Evolutionary conservation across 35 echinoderm and acorn worm species (phyloP), one percentile per base, ranked within the genome.

Genomic region (Amphiura filiformis): DNA sequence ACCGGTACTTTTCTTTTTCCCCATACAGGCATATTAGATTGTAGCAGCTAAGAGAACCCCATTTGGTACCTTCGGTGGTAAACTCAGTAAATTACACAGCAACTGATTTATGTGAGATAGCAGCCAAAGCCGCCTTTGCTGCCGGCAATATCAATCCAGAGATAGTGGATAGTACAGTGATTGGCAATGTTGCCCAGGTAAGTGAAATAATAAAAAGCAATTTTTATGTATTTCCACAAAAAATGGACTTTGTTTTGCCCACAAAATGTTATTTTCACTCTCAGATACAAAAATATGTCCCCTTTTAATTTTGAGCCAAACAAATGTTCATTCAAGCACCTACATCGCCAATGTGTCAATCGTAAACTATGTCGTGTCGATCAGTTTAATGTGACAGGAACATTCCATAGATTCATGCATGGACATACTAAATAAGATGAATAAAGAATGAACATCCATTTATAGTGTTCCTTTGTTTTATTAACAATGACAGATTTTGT

Each of bases 21-120:
- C n/a, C 77, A n/a, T 64, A 13, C 44, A 97, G 95, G 95, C 44
- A 93, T 97, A 36, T 97, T 97, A n/a, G 78, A 91, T 97, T 65
- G 92, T 98, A 42, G 96, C 91, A 89, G 96, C 96, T 18, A 98
- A 94, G 80, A 84, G 96, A 33, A 98, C 96, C 32, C 96, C 96
- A 37, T 98, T 98, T 80, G 96, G 96, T 83, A 47, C 96, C 35
- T 98, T 98, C 90, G 96, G 96, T 18, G 96, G 96, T 14, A 82
- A 86, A 17, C 75, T 98, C 36, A 98, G 94, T n/a, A 79, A 84
- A 92, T 57, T 57, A 89, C 34, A 89, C 89, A 39, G 86, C 79
- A 38, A 98, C 96, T 34, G 96, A 98, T 75, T 86, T 98, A 0
- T 88, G 86, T 76, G 92, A 94, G 75, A 80, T 98, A 0, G 96